Evolutionary conservation across 2,797 vertebrate genomes (phyloP), one percentile per base, ranked within the genome.

Genomic region (Australoheros facetus): DNA sequence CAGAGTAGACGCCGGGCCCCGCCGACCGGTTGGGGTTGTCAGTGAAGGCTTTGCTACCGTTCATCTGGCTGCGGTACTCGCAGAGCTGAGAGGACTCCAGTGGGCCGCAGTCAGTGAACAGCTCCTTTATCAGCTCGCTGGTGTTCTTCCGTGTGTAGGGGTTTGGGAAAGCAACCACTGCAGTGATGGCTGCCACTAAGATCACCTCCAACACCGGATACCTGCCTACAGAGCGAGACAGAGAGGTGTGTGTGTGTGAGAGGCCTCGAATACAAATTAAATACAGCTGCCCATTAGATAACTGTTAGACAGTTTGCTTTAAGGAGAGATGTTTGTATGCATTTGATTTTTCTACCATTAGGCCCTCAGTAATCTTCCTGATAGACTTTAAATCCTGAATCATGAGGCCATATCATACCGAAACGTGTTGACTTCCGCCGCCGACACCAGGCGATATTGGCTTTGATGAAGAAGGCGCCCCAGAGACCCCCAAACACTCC

Each of bases 391-490:
- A 12, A 55, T 42, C 4, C 6, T n/a, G 4, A 30, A 12, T 17
- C 0, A 11, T 7, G 30, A 8, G 17, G 16, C 72, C 21, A 2
- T 1, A 56, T 96, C 89, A 97, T 96, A 79, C 98, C 98, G 12
- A 99, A 98, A 74, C 96, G 97, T 0, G 98, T 99, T 16, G 97
- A 98, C 91, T 99, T 99, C 90, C 98, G 98, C 8, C 97, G 96
- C 45, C 97, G 95, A 89, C 98, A 99, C 98, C 98, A 99, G 5
- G 97, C 97, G 1, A 99, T 99, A 94, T 99, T 99, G 84, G 98
- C 97, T 80, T 97, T 96, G 90, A 99, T 99, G 93, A 99, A 99
- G 94, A 99, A 98, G 1, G 98, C 98, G 60, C 98, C 98, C 98
- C 98, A 99, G 17, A 99, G 96, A 39, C 98, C 98, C 3, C 98